Conservation (phyloP, 2,797 vertebrate genomes). For the Coregonus suidteri region DNA sequence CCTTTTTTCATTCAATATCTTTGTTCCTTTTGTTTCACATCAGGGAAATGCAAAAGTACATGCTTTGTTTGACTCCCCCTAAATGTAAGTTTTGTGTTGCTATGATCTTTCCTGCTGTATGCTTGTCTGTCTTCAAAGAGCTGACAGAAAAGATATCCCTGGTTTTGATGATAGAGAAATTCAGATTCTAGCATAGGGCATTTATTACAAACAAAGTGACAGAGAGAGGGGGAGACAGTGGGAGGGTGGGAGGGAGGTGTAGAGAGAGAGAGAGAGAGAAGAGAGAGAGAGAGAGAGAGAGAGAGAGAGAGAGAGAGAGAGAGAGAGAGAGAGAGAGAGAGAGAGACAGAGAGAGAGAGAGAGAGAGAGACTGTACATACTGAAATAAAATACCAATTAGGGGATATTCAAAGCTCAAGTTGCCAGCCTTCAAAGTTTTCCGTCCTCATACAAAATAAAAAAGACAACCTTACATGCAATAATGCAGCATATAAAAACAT, state of each 20-base stretch:
- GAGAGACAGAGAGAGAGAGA: too few species aligned
- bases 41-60: conserved; percentile 68
- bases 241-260: background rate
- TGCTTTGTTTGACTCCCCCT: conserved; percentile 66
- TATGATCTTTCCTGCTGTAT: conserved; percentile 69
- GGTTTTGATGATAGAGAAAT: conserved; percentile 66
- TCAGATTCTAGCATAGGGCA: conserved; percentile 69
- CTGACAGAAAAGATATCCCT: conserved; percentile 58
- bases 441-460: conserved; percentile 33
- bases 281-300: too few species aligned
- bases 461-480: conserved; percentile 31
- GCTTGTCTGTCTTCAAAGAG: conserved; percentile 74
- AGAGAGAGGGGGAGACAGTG: conserved; percentile 53
- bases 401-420: conserved; percentile 55
- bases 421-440: conserved; percentile 54
- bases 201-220: conserved; percentile 54
- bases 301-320: too few species aligned
- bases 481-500: conserved; percentile 11
- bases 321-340: too few species aligned
- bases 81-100: conserved; percentile 69
- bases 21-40: conserved; percentile 68
- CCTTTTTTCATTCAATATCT: conserved; percentile 53
- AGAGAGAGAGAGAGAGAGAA: background rate
- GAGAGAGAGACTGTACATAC: conserved; percentile 34
- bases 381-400: conserved; percentile 46